Percentiles rank a stretch among this genome's conserved stretches.
These are phyloP conservation scores for Thunnus albacares DNA, from an alignment of 2,797 vertebrate genomes.

Conservation along the genomic window DNA sequence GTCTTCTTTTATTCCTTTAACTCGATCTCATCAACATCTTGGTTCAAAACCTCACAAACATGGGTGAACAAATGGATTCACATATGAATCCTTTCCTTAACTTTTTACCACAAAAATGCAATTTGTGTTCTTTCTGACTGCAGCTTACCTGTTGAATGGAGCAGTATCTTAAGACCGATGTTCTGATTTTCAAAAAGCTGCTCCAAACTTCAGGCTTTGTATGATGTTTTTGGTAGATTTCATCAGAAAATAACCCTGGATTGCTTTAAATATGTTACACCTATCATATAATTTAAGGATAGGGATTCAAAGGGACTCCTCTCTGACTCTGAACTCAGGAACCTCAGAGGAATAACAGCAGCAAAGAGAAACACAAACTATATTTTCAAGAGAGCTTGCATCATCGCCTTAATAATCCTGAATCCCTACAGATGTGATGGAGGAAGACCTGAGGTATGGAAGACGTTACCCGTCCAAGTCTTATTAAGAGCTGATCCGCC, in stretches of 20 bases:
- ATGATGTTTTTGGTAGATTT: constrained; percentile 32
- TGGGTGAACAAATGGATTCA: not conserved
- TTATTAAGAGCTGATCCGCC: constrained; percentile 71
- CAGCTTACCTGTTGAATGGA: not conserved
- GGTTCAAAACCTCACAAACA: not conserved
- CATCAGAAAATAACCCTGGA: constrained; percentile 41
- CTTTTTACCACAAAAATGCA: not conserved
- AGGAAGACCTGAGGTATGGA: constrained; percentile 47
- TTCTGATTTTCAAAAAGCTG: not conserved
- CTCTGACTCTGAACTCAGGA: constrained; percentile 27
- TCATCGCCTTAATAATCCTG: constrained; percentile 60
- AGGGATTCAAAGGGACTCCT: constrained; percentile 42
- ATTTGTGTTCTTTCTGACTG: not conserved
- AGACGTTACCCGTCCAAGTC: constrained; percentile 51
- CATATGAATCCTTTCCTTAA: constrained; percentile 2
- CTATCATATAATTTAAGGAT: constrained; percentile 24
- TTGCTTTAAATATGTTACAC: constrained; percentile 42
- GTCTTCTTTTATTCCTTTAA: not conserved
- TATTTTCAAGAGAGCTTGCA: constrained; percentile 51
- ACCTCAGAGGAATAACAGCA: constrained; percentile 18
- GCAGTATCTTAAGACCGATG: not conserved
- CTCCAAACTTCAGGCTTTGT: constrained; percentile 1
- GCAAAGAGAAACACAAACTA: constrained; percentile 49
- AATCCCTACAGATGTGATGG: constrained; percentile 52
- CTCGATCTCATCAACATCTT: not conserved